Conservation (phyloP, 2,797 vertebrate species). For the Nyctibius grandis region DNA sequence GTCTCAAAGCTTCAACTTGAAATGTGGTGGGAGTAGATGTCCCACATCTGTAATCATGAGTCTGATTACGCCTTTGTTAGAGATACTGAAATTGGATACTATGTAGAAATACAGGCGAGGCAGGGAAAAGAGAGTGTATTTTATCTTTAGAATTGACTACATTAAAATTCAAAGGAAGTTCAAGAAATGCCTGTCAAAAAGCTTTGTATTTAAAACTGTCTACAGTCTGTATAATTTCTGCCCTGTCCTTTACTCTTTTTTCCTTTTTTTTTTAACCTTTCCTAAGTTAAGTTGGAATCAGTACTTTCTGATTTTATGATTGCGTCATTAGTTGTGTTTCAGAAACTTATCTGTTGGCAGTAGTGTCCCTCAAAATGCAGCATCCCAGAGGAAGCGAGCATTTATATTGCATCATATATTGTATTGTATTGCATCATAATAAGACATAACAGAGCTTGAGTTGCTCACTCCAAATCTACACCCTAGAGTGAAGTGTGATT, state of each 20-base stretch:
- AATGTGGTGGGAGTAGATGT: constrained; percentile 7
- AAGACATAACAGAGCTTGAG: neutral
- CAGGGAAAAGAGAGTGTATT: neutral
- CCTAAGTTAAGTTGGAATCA: neutral
- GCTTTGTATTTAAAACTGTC: neutral
- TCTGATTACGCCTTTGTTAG: constrained; percentile 5
- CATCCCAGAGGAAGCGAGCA: neutral
- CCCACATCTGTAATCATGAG: neutral
- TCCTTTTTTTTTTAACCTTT: neutral
- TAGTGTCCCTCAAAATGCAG: neutral
- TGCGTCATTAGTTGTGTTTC: neutral
- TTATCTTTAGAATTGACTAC: neutral
- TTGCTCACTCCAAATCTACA: neutral
- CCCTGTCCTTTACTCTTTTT: neutral
- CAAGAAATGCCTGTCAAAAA: neutral
- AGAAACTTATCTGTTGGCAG: neutral
- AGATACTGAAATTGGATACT: neutral
- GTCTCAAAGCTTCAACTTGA: neutral
- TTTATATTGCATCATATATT: too few species aligned
- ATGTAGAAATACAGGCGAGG: neutral
- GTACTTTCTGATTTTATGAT: neutral
- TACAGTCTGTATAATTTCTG: neutral
- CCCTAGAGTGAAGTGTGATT: neutral
- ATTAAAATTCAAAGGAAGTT: neutral
- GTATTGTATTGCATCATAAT: neutral